These are phyloP conservation scores for Osmerus mordax DNA, from an alignment of 2,113 vertebrate species.

Conservation along the genomic window DNA sequence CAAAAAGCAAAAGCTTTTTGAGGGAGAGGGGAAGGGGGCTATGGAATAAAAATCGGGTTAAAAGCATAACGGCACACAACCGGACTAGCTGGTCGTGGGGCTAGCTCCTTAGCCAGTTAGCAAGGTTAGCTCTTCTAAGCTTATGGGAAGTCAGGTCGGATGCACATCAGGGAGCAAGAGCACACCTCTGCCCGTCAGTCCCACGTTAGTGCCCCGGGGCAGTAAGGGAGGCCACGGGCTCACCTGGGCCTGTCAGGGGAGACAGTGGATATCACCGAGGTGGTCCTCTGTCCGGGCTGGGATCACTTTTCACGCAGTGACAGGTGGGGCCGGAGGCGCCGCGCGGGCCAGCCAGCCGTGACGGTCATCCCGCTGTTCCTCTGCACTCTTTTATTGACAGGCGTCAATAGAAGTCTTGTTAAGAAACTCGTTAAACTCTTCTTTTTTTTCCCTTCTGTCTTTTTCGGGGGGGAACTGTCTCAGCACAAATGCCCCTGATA, in stretches of 20 bases:
- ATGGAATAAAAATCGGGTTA: no score
- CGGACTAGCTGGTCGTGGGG: no score
- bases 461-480: no score
- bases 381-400: neutral
- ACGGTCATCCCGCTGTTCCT: slow-evolving; percentile 5
- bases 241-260: neutral
- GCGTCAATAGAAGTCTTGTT: neutral
- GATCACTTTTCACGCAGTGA: slow-evolving; percentile 25
- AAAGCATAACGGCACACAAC: no score
- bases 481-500: no score
- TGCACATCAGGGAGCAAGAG: neutral
- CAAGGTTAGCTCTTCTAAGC: neutral
- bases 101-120: no score
- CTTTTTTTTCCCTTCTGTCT: neutral
- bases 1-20: no score
- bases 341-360: neutral
- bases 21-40: no score
- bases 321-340: slow-evolving; percentile 11
- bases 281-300: slow-evolving; percentile 17
- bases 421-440: neutral
- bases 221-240: slow-evolving; percentile 9
- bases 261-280: slow-evolving; percentile 12
- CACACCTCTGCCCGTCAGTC: no score
- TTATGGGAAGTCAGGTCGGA: neutral
- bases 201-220: neutral